Conservation (phyloP, 2,797 vertebrate species). For the Anguilla megastoma region DNA sequence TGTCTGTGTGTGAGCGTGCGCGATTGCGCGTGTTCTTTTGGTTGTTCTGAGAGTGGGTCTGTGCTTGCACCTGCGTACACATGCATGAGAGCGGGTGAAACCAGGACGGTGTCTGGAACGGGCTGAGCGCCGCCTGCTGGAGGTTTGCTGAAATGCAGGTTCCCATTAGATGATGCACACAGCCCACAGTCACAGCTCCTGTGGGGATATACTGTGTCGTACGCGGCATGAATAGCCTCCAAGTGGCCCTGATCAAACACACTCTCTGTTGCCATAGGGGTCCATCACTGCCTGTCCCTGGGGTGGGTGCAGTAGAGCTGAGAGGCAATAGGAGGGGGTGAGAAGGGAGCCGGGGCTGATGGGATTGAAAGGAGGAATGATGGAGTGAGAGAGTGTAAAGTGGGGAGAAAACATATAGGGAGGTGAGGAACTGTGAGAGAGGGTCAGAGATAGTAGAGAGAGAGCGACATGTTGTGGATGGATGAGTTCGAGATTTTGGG, state of each 20-base stretch:
- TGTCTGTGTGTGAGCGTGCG: background rate
- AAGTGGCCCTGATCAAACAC: constrained; percentile 19
- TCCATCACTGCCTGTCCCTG: background rate
- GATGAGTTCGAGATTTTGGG: background rate
- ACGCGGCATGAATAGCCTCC: background rate
- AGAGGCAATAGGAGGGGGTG: background rate
- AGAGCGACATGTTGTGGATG: background rate
- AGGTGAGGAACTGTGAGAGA: background rate
- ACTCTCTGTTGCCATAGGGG: background rate
- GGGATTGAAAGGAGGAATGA: background rate
- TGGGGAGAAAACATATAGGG: background rate
- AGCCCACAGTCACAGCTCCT: constrained; percentile 16
- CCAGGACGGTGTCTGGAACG: background rate
- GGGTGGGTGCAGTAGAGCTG: background rate
- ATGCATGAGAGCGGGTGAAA: background rate
- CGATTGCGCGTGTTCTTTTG: background rate
- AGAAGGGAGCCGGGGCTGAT: background rate
- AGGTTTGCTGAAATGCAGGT: constrained; percentile 2
- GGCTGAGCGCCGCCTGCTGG: background rate
- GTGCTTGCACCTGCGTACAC: background rate
- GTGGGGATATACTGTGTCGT: background rate
- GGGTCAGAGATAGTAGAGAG: background rate
- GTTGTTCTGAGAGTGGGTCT: background rate
- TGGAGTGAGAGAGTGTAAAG: background rate
- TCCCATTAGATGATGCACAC: constrained; percentile 6